Evolutionary conservation across 2,113 vertebrate species (phyloP).

Genomic region (Mobula hypostoma): DNA sequence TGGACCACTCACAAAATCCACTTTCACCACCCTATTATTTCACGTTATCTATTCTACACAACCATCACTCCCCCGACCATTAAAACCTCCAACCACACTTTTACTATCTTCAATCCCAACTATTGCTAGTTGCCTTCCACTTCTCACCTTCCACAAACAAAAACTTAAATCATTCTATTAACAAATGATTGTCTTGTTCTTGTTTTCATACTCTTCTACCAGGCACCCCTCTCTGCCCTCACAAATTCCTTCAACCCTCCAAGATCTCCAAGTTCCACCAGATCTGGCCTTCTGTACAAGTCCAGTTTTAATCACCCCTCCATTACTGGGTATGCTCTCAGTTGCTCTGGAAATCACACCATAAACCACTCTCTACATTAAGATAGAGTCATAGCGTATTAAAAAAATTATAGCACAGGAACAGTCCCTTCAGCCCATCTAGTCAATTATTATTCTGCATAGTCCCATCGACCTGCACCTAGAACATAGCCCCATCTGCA

Average conservation of each 20-base stretch:
- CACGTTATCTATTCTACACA: no score
- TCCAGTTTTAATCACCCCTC: neutral
- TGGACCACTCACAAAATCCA: neutral
- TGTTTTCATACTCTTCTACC: neutral
- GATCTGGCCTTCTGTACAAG: neutral
- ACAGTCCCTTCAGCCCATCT: no score
- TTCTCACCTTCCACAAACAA: neutral
- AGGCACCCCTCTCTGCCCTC: no score
- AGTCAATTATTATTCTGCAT: no score
- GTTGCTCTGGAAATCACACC: neutral
- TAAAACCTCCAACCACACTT: neutral
- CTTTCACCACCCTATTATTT: neutral
- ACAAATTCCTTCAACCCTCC: neutral
- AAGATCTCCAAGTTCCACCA: neutral
- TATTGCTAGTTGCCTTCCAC: neutral
- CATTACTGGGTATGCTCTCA: neutral
- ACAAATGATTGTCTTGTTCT: neutral
- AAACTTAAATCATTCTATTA: neutral
- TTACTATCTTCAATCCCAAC: no score
- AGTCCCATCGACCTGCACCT: no score
- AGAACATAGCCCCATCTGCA: no score
- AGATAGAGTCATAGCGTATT: neutral
- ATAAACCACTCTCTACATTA: neutral
- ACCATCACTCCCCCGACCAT: no score
- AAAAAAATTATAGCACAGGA: no score